A percentile compares a stretch with the other conserved stretches of the same genome.
These are phyloP conservation scores for Diploscapter pachys DNA, from an alignment of 1,140 invertebrate species.

Conservation along the genomic window DNA sequence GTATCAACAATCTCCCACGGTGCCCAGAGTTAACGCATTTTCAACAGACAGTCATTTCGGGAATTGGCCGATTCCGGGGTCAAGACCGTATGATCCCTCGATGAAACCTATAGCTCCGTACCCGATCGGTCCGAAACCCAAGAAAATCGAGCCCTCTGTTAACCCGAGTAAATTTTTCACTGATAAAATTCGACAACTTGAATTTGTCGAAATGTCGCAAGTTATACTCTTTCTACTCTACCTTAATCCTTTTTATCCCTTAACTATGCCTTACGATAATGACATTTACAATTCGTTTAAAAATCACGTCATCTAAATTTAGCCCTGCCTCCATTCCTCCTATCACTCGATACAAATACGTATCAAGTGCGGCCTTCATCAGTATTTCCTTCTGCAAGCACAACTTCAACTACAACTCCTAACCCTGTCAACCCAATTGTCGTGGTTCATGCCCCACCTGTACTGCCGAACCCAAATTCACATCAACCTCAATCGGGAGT, in stretches of 20 bases:
- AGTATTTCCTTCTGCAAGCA: too few relatives aligned
- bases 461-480: too few relatives aligned
- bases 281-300: too few relatives aligned
- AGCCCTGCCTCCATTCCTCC: too few relatives aligned
- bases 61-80: slow-evolving; percentile 29
- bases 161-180: neutral
- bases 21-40: slow-evolving; percentile 14
- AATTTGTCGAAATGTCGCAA: neutral
- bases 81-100: slow-evolving; percentile 17
- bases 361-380: too few relatives aligned
- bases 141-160: neutral
- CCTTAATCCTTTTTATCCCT: slow-evolving; percentile 5
- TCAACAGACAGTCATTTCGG: slow-evolving; percentile 16
- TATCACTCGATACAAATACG: too few relatives aligned
- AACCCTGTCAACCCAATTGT: too few relatives aligned
- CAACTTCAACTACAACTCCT: too few relatives aligned
- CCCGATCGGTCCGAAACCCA: slow-evolving; percentile 9
- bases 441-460: too few relatives aligned
- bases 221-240: slow-evolving; percentile 1
- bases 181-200: slow-evolving; percentile 11
- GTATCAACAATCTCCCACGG: too few relatives aligned
- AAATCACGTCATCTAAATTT: too few relatives aligned
- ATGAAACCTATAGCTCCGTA: slow-evolving; percentile 22
- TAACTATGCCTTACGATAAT: neutral
- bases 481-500: too few relatives aligned